Evolutionary conservation across 2,797 vertebrate species (phyloP).

Genomic region (Hyperoplus immaculatus): DNA sequence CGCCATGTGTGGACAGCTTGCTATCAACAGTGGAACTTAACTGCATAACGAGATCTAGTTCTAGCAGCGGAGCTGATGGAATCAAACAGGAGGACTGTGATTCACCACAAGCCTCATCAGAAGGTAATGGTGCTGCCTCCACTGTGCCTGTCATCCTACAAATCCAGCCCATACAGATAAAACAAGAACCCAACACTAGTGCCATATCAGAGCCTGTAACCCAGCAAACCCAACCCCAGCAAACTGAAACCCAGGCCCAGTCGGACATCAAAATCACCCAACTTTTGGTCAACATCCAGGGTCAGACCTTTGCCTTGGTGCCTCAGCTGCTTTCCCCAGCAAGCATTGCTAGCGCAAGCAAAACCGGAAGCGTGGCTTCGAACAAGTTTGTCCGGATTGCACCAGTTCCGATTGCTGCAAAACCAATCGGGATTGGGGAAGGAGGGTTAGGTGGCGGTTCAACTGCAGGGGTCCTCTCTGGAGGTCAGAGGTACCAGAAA

Average conservation of each 20-base stretch:
- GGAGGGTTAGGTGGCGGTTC: conserved; percentile 76
- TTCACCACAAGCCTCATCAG: conserved; percentile 47
- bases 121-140: conserved; percentile 52
- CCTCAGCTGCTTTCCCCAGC: conserved; percentile 92
- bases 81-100: conserved; percentile 79
- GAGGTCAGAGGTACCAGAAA: conserved; percentile 95
- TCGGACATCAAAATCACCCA: conserved; percentile 96
- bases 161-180: conserved; percentile 94
- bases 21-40: conserved; percentile 61
- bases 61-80: conserved; percentile 71
- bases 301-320: conserved; percentile 97
- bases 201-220: conserved; percentile 67
- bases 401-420: conserved; percentile 96
- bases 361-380: conserved; percentile 84
- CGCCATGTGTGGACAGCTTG: conserved; percentile 55
- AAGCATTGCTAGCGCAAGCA: conserved; percentile 40
- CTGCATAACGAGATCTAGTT: conserved; percentile 16
- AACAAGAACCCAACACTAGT: conserved; percentile 87
- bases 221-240: conserved; percentile 61
- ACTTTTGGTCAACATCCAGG: conserved; percentile 98
- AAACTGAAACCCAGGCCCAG: conserved; percentile 39
- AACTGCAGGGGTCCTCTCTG: conserved; percentile 86
- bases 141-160: conserved; percentile 91
- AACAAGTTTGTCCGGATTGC: conserved; percentile 98
- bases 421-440: conserved; percentile 91